Evolutionary conservation across 1,140 invertebrate species (phyloP).

Genomic region (Diabrotica undecimpunctata): DNA sequence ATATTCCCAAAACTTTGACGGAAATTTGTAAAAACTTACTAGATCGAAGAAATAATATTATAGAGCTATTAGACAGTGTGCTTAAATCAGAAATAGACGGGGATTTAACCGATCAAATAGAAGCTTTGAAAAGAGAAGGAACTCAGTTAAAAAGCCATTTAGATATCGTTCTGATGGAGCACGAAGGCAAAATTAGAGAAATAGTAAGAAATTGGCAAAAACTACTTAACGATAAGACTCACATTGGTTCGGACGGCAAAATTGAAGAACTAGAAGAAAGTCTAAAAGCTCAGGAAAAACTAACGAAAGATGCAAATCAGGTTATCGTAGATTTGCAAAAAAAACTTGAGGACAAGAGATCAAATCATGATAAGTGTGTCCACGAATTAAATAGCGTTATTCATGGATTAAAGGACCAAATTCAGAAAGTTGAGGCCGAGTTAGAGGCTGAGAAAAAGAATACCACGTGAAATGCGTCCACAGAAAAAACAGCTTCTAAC

Average conservation of each 20-base stretch:
- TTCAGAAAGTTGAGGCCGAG: conserved; percentile 29
- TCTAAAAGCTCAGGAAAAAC: conserved; percentile 31
- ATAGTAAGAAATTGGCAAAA: conserved; percentile 34
- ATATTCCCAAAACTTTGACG: conserved; percentile 33
- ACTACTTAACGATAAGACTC: conserved; percentile 26
- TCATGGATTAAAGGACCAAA: conserved; percentile 32
- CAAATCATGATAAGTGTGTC: conserved; percentile 28
- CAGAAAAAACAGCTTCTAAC: too few relatives aligned
- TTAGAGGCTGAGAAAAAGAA: conserved; percentile 36
- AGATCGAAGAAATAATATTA: conserved; percentile 28
- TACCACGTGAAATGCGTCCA: too few relatives aligned
- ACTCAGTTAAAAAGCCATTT: conserved; percentile 30
- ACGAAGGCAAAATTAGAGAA: conserved; percentile 33
- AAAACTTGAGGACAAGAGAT: conserved; percentile 33
- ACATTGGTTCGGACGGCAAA: conserved; percentile 18
- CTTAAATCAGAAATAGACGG: conserved; percentile 30
- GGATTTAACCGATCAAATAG: conserved; percentile 30
- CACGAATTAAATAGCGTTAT: conserved; percentile 31
- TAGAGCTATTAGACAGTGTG: conserved; percentile 34
- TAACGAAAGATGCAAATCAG: conserved; percentile 28
- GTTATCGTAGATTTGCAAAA: conserved; percentile 30
- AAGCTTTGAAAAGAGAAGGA: conserved; percentile 31
- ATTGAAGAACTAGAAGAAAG: conserved; percentile 29
- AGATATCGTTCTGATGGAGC: conserved; percentile 27
- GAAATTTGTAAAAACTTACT: conserved; percentile 36